phyloP scores from a whole-genome alignment of 2,888 invertebrate species.

The Bugula neritina region DNA sequence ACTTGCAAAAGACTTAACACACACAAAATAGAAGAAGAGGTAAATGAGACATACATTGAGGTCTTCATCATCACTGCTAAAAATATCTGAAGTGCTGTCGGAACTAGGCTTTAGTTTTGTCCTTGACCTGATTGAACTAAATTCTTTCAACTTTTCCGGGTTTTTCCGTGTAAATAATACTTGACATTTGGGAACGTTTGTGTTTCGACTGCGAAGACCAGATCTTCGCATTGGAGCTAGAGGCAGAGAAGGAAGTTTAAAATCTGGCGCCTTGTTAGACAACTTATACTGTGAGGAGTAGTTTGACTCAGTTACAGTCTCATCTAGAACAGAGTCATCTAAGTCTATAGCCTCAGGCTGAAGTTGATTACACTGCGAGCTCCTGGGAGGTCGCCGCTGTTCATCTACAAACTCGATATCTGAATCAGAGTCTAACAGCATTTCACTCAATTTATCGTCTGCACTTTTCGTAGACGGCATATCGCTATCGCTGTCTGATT shows the following conservation, averaged over 20 bases:
- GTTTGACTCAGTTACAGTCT: too few species aligned
- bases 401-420: conserved; percentile 12
- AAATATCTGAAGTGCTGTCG: background rate
- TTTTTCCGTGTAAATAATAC: background rate
- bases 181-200: background rate
- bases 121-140: background rate
- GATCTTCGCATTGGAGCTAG: background rate
- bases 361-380: too few species aligned
- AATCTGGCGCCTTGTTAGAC: too few species aligned
- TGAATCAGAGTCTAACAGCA: background rate
- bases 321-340: too few species aligned
- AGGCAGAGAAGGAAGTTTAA: background rate
- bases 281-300: too few species aligned
- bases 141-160: background rate
- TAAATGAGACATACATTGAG: background rate
- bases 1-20: too few species aligned
- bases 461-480: background rate
- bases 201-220: background rate
- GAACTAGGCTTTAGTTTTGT: background rate
- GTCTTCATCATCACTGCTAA: conserved; percentile 11
- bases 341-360: too few species aligned
- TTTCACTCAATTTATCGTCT: background rate
- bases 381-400: background rate
- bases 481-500: background rate
- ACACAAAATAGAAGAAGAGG: too few species aligned